Base-by-base conservation (phyloP, 2,888 invertebrate genomes). In the Hydrotaea diabolus region DNA sequence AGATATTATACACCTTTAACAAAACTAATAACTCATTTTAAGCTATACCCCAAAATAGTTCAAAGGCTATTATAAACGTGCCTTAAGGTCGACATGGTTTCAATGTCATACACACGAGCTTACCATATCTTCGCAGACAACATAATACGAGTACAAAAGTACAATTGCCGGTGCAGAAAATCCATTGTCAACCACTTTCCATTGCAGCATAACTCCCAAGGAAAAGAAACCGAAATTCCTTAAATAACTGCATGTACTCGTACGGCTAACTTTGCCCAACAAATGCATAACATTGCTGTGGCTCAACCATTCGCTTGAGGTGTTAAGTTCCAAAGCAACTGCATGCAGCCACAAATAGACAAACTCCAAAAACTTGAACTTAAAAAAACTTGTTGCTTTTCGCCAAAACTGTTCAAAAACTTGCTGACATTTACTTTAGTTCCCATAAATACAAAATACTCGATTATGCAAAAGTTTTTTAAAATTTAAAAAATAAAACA, bases 361-460 rank as follows among this genome's bases (percentile, higher is more conserved):
- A 43, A 43, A 7, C 15, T 49, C 15, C 15, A 62, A 62, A 26
- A 59, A 26, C 11, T 15, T 59, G 23, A 26, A 59, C 23, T 31
- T 62, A n/a, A 9, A 62, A 62, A 62, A 62, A 62, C 62, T 62
- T 62, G 62, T 62, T 62, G 62, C 62, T 36, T n/a, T 62, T 17
- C n/a, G 0, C 15, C 1, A 26, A 15, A 31, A 31, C 7, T 36
- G 17, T 62, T 62, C 26, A 15, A 62, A 26, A 26, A 59, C 15
- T 26, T 13, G 15, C 26, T 2, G 31, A 57, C 62, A 31, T 31
- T 31, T 2, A 31, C 31, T 31, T 31, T 31, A 31, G 39, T 39
- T 23, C 62, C 2, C 62, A 31, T 31, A 4, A 7, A 2, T 7
- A 2, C 31, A 36, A 62, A 62, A 62, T 36, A 62, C 19, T 62